A percentile compares a stretch with the other conserved stretches of the same genome.
Evolutionary conservation across 2,113 vertebrate genomes (phyloP).

Genomic region (Conger conger): DNA sequence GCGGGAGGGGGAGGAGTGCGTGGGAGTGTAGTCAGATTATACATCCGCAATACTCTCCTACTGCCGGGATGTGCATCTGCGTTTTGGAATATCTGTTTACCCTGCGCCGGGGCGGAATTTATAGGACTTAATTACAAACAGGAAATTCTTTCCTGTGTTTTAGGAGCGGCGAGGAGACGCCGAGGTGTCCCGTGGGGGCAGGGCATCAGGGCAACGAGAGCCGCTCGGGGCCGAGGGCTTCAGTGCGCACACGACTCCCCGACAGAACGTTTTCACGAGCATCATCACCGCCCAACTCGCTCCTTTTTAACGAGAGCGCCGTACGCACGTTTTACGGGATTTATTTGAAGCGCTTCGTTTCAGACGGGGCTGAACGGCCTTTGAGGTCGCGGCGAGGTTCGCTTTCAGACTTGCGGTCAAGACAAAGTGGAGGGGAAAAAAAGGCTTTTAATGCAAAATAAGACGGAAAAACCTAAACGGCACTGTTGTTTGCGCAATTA

Average conservation of each 20-base stretch:
- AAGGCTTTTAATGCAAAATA: not conserved
- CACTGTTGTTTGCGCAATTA: not conserved
- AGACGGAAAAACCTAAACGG: conserved; percentile 16
- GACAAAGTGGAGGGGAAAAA: not conserved
- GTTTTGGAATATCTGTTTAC: not conserved
- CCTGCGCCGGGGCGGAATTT: not conserved
- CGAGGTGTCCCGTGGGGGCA: not conserved
- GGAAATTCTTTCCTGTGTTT: not conserved
- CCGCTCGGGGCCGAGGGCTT: not conserved
- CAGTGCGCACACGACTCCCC: conserved; percentile 13
- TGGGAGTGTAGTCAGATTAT: not conserved
- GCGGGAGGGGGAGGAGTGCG: not conserved
- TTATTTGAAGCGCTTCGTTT: conserved; percentile 12
- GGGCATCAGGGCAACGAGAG: not conserved
- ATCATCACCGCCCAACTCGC: conserved; percentile 3
- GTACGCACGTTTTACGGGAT: conserved; percentile 1
- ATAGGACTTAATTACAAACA: conserved; percentile 13
- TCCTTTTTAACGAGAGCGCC: not conserved
- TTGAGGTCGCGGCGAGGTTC: conserved; percentile 2
- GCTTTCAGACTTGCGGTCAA: not conserved
- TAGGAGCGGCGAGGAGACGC: not conserved
- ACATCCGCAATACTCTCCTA: not conserved
- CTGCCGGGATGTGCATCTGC: not conserved
- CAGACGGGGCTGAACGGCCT: not conserved
- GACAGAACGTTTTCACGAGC: not conserved